These are phyloP conservation scores for Apamea sordens DNA, from an alignment of 2,888 invertebrate species.

Conservation along the genomic window DNA sequence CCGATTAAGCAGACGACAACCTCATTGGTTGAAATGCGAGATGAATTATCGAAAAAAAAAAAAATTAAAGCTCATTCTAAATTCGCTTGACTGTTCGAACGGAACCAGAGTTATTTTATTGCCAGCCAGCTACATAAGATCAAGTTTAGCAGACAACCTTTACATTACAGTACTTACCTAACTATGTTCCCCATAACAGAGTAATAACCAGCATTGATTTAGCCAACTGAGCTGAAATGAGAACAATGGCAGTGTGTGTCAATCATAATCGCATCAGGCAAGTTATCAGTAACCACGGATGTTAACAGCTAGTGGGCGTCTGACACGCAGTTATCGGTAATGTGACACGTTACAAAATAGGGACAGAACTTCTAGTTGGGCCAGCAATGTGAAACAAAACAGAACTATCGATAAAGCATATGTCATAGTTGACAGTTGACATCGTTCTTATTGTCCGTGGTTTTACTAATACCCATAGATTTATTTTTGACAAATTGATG, in stretches of 20 bases:
- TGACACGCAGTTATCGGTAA: slow-evolving; percentile 47
- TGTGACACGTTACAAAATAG: background rate
- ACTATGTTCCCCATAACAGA: slow-evolving; percentile 1
- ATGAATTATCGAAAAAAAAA: too few species aligned
- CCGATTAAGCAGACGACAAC: too few species aligned
- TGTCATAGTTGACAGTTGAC: background rate
- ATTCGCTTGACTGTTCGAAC: too few species aligned
- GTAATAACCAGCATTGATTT: slow-evolving; percentile 36
- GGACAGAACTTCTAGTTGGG: slow-evolving; percentile 22
- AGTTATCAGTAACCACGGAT: slow-evolving; percentile 58
- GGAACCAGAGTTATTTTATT: too few species aligned
- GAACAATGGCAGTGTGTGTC: slow-evolving; percentile 56
- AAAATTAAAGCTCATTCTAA: too few species aligned
- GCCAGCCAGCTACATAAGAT: too few species aligned
- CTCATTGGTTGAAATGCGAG: too few species aligned
- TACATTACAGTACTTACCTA: background rate
- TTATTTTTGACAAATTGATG: background rate
- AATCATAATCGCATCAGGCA: slow-evolving; percentile 53
- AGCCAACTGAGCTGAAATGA: slow-evolving; percentile 28
- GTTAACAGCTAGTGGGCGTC: slow-evolving; percentile 57
- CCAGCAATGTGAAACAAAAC: background rate
- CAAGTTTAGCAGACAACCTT: too few species aligned
- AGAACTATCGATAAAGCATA: background rate
- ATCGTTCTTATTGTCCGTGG: background rate
- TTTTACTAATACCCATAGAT: background rate